Evolutionary conservation across 2,888 invertebrate genomes (phyloP).

Genomic region (Drosophila affinis): DNA sequence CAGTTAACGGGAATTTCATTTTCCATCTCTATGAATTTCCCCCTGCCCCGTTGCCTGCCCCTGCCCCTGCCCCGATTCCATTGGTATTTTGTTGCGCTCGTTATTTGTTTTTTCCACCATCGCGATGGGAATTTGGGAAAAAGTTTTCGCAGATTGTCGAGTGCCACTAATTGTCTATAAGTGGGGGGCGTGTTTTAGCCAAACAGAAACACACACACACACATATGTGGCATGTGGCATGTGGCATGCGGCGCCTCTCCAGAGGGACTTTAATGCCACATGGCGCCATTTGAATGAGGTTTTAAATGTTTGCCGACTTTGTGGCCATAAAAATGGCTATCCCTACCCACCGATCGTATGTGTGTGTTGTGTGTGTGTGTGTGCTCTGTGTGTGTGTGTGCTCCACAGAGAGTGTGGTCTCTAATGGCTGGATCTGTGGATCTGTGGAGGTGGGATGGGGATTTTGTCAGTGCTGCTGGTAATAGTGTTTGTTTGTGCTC

Average conservation of each 20-base stretch:
- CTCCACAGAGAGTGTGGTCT: not conserved
- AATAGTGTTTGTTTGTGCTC: conserved; percentile 41
- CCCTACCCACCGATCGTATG: not conserved
- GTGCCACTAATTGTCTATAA: conserved; percentile 47
- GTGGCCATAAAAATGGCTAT: conserved; percentile 33
- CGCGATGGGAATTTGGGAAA: conserved; percentile 21
- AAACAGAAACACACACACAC: conserved; percentile 1
- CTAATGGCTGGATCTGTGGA: not conserved
- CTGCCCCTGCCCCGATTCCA: not conserved
- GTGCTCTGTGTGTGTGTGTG: not conserved
- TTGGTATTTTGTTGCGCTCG: not conserved
- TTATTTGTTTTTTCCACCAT: not conserved
- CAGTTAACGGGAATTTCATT: conserved; percentile 45
- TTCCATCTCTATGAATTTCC: conserved; percentile 20
- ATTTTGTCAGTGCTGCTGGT: not conserved
- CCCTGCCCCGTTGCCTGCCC: too few species aligned
- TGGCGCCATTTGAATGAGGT: conserved; percentile 44
- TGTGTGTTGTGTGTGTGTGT: not conserved
- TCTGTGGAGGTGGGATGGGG: not conserved
- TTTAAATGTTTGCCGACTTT: conserved; percentile 44
- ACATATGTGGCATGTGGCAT: conserved; percentile 11
- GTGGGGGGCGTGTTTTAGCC: conserved; percentile 7
- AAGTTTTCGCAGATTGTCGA: conserved; percentile 42
- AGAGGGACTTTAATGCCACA: conserved; percentile 44
- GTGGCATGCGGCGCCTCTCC: conserved; percentile 9